Evolutionary conservation across 2,888 invertebrate species (phyloP), one percentile per base, ranked within the genome.

Genomic region (Papilio protenor): DNA sequence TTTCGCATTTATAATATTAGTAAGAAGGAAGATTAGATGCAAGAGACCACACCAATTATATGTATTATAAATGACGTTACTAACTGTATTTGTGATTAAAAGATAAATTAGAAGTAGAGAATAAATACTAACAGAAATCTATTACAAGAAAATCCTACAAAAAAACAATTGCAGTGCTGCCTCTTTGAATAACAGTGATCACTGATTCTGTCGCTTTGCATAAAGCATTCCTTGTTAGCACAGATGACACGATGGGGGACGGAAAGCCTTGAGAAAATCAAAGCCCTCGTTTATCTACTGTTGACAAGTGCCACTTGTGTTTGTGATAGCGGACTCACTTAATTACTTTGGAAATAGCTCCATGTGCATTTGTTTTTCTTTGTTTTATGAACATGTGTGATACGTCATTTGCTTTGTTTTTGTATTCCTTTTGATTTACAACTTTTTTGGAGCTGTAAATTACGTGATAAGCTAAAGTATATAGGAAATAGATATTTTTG

Each of bases 221-320:
- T 45, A 69, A 69, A 69, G 66, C 45, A 21, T 69, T 21, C 12
- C 2, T 69, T 69, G 66, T 69, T 21, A 45, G 18, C 33, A 33
- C 40, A 69, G 21, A 69, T 21, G 66, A 12, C 45, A 66, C n/a
- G 10, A 69, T 16, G 16, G 73, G 76, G 70, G 82, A 77, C 76
- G 75, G 81, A 73, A 23, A 59, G 59, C 77, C 66, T 69, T 69
- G 40, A n/a, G 66, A 21, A 69, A 69, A 69, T 69, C 45, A 69
- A 69, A 45, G 40, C n/a, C 40, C 66, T 45, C 66, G 21, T 66
- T 66, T 69, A 45, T 69, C 45, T 69, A 45, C n/a, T 45, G 66
- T 21, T 69, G 66, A 45, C 66, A 66, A 66, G 66, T 66, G 66
- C 45, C 45, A 45, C 66, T 45, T 45, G 45, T 69, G 45, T 69